Percentiles rank a stretch among this genome's conserved stretches.
phyloP scores from a whole-genome alignment of 2,113 vertebrate species.

The Petrocephalus microphthalmus region DNA sequence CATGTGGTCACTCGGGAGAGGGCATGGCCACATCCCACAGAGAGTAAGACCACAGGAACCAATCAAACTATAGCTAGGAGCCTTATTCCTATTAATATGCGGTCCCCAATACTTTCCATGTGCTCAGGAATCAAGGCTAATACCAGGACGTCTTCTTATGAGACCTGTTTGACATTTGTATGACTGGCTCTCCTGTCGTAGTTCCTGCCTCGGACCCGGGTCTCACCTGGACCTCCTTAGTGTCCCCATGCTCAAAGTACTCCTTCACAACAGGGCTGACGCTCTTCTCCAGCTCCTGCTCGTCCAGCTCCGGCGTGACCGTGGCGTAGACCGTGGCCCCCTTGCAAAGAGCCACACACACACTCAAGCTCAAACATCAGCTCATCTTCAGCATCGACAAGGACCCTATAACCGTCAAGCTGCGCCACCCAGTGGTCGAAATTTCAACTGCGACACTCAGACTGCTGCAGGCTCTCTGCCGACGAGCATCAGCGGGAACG shows the following conservation, averaged over 20 bases:
- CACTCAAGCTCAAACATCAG: background rate
- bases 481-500: background rate
- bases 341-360: slow-evolving; percentile 40
- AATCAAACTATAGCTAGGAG: background rate
- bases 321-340: slow-evolving; percentile 75
- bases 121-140: background rate
- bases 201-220: background rate
- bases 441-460: background rate
- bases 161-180: background rate
- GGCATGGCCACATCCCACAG: background rate
- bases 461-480: background rate
- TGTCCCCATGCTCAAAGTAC: slow-evolving; percentile 81
- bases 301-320: slow-evolving; percentile 72
- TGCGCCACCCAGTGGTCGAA: background rate
- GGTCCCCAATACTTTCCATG: background rate
- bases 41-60: background rate
- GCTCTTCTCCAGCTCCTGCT: slow-evolving; percentile 67
- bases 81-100: background rate
- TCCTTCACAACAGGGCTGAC: slow-evolving; percentile 78
- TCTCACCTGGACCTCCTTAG: slow-evolving; percentile 71
- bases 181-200: background rate
- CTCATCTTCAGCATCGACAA: background rate
- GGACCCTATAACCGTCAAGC: background rate
- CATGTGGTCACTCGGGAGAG: slow-evolving; percentile 12
- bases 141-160: background rate